A percentile compares a stretch with the other conserved stretches of the same genome.
These are phyloP conservation scores for Gryllus bimaculatus DNA, from an alignment of 1,140 invertebrate species.

Conservation along the genomic window DNA sequence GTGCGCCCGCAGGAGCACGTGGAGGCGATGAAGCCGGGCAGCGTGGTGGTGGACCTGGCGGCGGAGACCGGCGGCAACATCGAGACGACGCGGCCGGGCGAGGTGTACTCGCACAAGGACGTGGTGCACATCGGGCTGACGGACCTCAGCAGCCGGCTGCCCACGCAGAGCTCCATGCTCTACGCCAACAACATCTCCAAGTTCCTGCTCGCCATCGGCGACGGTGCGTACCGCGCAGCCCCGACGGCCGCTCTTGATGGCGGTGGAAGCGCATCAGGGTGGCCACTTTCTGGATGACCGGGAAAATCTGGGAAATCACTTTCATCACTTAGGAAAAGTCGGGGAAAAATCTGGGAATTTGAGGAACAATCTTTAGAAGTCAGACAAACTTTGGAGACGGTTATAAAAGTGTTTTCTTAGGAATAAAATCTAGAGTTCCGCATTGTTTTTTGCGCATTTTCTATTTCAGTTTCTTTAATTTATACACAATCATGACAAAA, in stretches of 20 bases:
- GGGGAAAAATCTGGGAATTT: too few species aligned
- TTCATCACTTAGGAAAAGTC: not conserved
- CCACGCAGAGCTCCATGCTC: slow-evolving; percentile 75
- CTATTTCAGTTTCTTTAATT: too few species aligned
- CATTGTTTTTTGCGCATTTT: too few species aligned
- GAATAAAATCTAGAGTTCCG: too few species aligned
- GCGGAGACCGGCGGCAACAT: slow-evolving; percentile 84
- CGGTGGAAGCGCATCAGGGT: not conserved
- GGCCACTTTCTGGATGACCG: not conserved
- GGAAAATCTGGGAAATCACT: not conserved
- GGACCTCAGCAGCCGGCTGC: slow-evolving; percentile 73
- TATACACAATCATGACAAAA: too few species aligned
- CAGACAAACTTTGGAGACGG: too few species aligned
- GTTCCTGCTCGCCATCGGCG: slow-evolving; percentile 69
- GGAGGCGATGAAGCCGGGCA: slow-evolving; percentile 77
- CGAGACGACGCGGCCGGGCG: slow-evolving; percentile 70
- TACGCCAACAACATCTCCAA: slow-evolving; percentile 89
- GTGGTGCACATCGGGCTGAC: slow-evolving; percentile 80
- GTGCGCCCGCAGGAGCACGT: slow-evolving; percentile 56
- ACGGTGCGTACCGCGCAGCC: slow-evolving; percentile 15
- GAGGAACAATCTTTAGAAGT: too few species aligned
- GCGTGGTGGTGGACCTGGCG: slow-evolving; percentile 81
- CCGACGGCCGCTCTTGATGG: not conserved
- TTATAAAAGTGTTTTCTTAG: too few species aligned
- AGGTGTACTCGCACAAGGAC: slow-evolving; percentile 64